Conservation (phyloP, 23 tunicate species). For the Clavelina lepadiformis region DNA sequence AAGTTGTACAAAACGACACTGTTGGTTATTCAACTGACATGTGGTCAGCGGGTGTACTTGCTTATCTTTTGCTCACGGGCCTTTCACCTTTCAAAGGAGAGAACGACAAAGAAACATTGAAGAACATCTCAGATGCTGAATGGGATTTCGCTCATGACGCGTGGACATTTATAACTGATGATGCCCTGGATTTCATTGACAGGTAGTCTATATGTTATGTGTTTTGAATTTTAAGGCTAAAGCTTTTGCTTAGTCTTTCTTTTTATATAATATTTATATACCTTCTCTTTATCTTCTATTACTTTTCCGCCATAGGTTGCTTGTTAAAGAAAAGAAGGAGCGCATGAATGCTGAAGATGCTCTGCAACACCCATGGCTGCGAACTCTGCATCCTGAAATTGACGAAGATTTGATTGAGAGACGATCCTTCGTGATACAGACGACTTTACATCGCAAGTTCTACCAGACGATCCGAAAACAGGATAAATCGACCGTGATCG, state of each 20-base stretch:
- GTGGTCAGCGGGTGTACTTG: conserved; percentile 90
- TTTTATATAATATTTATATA: too few relatives aligned
- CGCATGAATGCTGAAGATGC: conserved; percentile 93
- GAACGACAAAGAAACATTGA: conserved; percentile 61
- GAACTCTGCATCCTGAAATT: conserved; percentile 65
- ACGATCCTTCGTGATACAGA: conserved; percentile 72
- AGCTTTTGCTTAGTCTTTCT: too few relatives aligned
- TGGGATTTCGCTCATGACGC: conserved; percentile 71
- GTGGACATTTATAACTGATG: conserved; percentile 69
- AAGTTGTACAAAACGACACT: conserved; percentile 78
- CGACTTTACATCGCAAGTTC: conserved; percentile 74
- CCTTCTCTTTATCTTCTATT: too few relatives aligned
- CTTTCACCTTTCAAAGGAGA: conserved; percentile 84
- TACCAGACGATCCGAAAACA: conserved; percentile 67
- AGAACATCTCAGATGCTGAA: conserved; percentile 66
- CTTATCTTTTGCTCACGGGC: conserved; percentile 73
- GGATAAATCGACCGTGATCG: conserved; percentile 52
- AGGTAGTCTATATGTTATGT: too few relatives aligned
- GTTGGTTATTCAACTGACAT: conserved; percentile 87
- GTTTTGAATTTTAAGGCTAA: too few relatives aligned
- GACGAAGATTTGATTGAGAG: conserved; percentile 66
- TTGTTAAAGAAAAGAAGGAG: conserved; percentile 63
- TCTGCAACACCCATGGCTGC: conserved; percentile 90
- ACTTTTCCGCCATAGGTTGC: conserved; percentile 55
- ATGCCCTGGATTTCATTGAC: conserved; percentile 85